phyloP scores from a whole-genome alignment of 2,113 vertebrate species.

The Malurus alboscapulatus region DNA sequence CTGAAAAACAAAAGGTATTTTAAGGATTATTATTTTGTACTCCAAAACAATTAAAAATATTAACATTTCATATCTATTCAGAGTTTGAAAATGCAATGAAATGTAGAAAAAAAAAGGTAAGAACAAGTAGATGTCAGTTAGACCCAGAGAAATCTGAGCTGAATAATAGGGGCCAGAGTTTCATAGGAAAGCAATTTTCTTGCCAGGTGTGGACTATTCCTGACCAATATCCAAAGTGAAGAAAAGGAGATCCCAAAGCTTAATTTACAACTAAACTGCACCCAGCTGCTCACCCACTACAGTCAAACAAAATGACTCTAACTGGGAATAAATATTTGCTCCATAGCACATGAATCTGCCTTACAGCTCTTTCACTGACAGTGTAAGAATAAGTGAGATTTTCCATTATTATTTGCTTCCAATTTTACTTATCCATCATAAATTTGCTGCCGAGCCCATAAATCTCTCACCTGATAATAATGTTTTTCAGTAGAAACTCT shows the following conservation, averaged over 20 bases:
- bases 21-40: neutral
- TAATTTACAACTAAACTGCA: neutral
- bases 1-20: neutral
- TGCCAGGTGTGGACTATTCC: neutral
- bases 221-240: neutral
- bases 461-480: neutral
- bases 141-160: neutral
- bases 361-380: neutral
- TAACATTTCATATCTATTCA: neutral
- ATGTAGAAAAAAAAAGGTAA: neutral
- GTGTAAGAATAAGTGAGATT: neutral
- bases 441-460: neutral
- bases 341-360: neutral
- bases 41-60: neutral
- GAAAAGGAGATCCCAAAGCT: neutral
- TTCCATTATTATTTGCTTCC: neutral
- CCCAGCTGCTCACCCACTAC: neutral
- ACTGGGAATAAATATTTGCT: neutral
- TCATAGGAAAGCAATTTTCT: neutral
- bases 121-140: neutral
- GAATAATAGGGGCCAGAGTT: neutral
- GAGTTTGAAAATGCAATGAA: neutral
- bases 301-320: neutral
- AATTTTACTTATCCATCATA: neutral
- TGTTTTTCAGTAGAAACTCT: neutral